Percentiles rank a stretch among this genome's conserved stretches.
Evolutionary conservation across 1,140 invertebrate species (phyloP).

Genomic region (Drosophila chauvacae): DNA sequence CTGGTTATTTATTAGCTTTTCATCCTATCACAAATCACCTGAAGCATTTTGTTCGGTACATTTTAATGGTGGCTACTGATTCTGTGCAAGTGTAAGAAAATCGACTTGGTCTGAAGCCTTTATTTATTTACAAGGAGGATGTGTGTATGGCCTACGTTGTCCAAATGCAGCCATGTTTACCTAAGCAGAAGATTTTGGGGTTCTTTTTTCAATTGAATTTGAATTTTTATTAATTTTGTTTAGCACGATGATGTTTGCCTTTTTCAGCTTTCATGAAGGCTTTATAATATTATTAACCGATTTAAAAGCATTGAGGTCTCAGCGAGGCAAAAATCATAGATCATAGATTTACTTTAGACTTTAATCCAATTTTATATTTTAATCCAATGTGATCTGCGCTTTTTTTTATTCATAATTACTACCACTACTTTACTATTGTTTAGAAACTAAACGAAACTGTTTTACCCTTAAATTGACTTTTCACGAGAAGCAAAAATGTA

Average conservation of each 20-base stretch:
- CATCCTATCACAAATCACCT: constrained; percentile 60
- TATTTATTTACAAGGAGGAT: constrained; percentile 9
- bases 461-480: too few species aligned
- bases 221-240: not conserved
- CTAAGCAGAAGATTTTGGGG: not conserved
- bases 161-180: not conserved
- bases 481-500: too few species aligned
- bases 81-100: constrained; percentile 49
- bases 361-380: too few species aligned
- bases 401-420: too few species aligned
- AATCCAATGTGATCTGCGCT: too few species aligned
- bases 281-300: too few species aligned
- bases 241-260: not conserved
- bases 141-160: not conserved
- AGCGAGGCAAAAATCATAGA: too few species aligned
- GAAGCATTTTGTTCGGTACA: constrained; percentile 72
- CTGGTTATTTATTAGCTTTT: constrained; percentile 56
- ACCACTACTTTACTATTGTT: too few species aligned
- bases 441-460: too few species aligned
- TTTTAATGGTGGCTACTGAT: constrained; percentile 77
- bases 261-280: not conserved
- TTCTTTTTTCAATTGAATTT: not conserved
- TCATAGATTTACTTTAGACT: too few species aligned
- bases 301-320: too few species aligned
- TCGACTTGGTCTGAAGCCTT: not conserved